Percentiles rank a stretch among this genome's conserved stretches.
phyloP scores from a whole-genome alignment of 2,888 invertebrate genomes.

The Augiades crinisus region DNA sequence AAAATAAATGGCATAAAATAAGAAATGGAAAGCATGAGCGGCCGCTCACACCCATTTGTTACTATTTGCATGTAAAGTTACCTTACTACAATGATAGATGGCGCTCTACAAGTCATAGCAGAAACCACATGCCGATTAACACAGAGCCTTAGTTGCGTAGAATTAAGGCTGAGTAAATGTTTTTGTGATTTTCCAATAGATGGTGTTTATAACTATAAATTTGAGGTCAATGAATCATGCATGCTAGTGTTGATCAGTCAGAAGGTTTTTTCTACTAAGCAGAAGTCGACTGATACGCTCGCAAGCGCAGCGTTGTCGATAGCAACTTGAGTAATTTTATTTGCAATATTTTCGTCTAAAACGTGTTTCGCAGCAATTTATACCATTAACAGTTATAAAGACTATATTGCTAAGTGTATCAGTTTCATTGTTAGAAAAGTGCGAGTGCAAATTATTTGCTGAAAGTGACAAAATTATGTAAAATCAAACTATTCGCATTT shows the following conservation, averaged over 20 bases:
- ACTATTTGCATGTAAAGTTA: too few species aligned
- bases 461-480: constrained; percentile 30
- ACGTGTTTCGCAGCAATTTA: background rate
- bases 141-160: too few species aligned
- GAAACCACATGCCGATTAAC: too few species aligned
- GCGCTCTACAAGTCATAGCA: too few species aligned
- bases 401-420: background rate
- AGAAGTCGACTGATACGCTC: constrained; percentile 15
- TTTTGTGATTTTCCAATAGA: constrained; percentile 29
- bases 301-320: constrained; percentile 22
- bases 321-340: constrained; percentile 21
- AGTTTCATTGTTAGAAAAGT: background rate
- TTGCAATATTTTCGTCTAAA: constrained; percentile 12
- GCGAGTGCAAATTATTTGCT: background rate
- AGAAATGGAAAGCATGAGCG: too few species aligned
- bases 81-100: too few species aligned
- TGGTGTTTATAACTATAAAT: constrained; percentile 30
- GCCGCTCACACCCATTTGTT: too few species aligned
- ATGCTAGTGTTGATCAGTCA: constrained; percentile 30
- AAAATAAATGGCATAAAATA: too few species aligned
- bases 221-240: constrained; percentile 37
- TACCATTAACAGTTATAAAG: background rate
- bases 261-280: constrained; percentile 20
- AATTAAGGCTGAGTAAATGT: background rate
- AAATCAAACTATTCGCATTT: constrained; percentile 31